These are phyloP conservation scores for Patella caerulea DNA, from an alignment of 2,888 invertebrate species.

Conservation along the genomic window DNA sequence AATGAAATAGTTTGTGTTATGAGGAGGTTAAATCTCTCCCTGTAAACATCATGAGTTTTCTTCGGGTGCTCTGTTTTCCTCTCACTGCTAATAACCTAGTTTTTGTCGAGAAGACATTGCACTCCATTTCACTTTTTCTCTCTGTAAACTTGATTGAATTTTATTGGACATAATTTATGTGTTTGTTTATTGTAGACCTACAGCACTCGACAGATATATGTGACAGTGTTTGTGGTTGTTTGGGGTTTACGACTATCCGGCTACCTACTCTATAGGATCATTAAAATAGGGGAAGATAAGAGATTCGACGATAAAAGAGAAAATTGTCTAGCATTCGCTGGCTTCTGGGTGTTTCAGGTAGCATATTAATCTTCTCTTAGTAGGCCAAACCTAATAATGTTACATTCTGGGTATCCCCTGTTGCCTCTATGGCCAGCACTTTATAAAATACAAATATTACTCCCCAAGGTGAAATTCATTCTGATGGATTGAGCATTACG, in stretches of 20 bases:
- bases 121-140: too few relatives aligned
- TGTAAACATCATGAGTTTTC: too few relatives aligned
- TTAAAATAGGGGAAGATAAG: slow-evolving; percentile 91
- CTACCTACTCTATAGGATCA: slow-evolving; percentile 89
- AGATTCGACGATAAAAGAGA: slow-evolving; percentile 90
- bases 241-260: slow-evolving; percentile 91
- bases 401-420: too few relatives aligned
- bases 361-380: slow-evolving; percentile 26
- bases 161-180: slow-evolving; percentile 2
- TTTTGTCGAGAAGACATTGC: too few relatives aligned
- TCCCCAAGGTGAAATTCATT: too few relatives aligned
- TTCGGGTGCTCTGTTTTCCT: too few relatives aligned
- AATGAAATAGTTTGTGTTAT: too few relatives aligned
- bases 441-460: too few relatives aligned
- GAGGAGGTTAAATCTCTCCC: not conserved
- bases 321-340: slow-evolving; percentile 89
- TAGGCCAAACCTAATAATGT: not conserved
- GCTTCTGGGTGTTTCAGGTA: slow-evolving; percentile 93
- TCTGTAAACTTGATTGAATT: too few relatives aligned
- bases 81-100: too few relatives aligned
- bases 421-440: too few relatives aligned
- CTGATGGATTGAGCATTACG: too few relatives aligned
- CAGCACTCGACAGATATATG: slow-evolving; percentile 91
- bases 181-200: slow-evolving; percentile 75
- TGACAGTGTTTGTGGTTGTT: slow-evolving; percentile 87